Conservation (phyloP, 92 coral and sea anemone genomes). For the Phenganax marumi region DNA sequence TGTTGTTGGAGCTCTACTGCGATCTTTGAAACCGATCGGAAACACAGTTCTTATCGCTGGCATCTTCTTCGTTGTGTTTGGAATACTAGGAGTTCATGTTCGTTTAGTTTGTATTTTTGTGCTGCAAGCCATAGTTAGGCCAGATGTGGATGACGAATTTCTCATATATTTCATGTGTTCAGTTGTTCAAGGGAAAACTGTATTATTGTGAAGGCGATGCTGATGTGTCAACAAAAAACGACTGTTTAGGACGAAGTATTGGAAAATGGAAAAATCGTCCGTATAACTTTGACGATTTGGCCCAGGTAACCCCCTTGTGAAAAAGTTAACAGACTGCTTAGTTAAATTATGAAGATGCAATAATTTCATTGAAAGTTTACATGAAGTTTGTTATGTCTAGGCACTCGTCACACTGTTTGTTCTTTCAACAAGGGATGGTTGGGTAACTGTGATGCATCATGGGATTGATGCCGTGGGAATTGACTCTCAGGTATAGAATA, state of each 20-base stretch:
- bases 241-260: constrained; percentile 59
- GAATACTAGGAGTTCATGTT: constrained; percentile 92
- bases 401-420: constrained; percentile 87
- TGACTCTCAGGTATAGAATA: constrained; percentile 65
- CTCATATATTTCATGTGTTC: constrained; percentile 19
- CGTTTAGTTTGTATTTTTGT: background rate
- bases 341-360: background rate
- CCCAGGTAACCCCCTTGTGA: constrained; percentile 55
- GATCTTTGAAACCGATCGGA: constrained; percentile 90
- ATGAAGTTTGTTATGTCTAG: constrained; percentile 42
- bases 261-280: constrained; percentile 78
- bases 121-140: background rate
- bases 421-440: constrained; percentile 92
- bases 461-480: constrained; percentile 96
- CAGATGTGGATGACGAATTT: background rate
- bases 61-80: constrained; percentile 87
- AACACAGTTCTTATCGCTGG: constrained; percentile 96
- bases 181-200: constrained; percentile 89
- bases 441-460: constrained; percentile 95
- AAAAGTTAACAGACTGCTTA: background rate
- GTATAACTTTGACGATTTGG: constrained; percentile 88
- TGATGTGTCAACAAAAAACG: constrained; percentile 58
- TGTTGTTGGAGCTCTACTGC: constrained; percentile 83
- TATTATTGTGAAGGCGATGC: constrained; percentile 71
- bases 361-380: background rate